These are phyloP conservation scores for Salmo trutta DNA, from an alignment of 2,797 vertebrate species.

Conservation along the genomic window DNA sequence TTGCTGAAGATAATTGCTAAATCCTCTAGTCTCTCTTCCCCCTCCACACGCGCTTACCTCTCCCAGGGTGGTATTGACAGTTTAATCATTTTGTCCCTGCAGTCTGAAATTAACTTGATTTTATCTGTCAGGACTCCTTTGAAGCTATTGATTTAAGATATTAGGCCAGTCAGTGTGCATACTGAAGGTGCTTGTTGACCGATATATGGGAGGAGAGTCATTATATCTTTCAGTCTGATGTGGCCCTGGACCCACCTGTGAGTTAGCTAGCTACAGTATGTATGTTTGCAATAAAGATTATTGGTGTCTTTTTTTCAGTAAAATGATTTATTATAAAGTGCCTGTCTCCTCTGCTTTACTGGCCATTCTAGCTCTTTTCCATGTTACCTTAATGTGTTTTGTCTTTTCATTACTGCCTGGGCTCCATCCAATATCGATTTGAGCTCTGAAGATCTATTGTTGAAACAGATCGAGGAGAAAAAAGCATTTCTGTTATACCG, in stretches of 20 bases:
- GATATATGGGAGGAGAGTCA: slow-evolving; percentile 57
- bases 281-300: too few relatives aligned
- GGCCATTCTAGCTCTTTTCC: too few relatives aligned
- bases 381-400: too few relatives aligned
- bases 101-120: slow-evolving; percentile 75
- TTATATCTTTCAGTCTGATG: slow-evolving; percentile 35
- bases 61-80: slow-evolving; percentile 61
- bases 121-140: slow-evolving; percentile 74
- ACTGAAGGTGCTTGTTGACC: slow-evolving; percentile 40
- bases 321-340: too few relatives aligned
- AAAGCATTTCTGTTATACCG: too few relatives aligned
- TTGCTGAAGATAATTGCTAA: slow-evolving; percentile 67
- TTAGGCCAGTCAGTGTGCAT: slow-evolving; percentile 65
- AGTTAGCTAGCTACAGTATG: too few relatives aligned
- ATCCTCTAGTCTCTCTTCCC: slow-evolving; percentile 40
- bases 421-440: too few relatives aligned
- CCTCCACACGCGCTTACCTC: slow-evolving; percentile 28
- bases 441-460: too few relatives aligned
- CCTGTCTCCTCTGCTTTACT: too few relatives aligned
- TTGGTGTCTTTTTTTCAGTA: too few relatives aligned
- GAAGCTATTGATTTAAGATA: slow-evolving; percentile 76
- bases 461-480: too few relatives aligned
- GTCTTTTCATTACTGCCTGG: too few relatives aligned
- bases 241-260: slow-evolving; percentile 4
- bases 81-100: slow-evolving; percentile 72